These are phyloP conservation scores for Typhlichthys eigenmanni DNA, from an alignment of 2,797 vertebrate genomes.

Conservation along the genomic window DNA sequence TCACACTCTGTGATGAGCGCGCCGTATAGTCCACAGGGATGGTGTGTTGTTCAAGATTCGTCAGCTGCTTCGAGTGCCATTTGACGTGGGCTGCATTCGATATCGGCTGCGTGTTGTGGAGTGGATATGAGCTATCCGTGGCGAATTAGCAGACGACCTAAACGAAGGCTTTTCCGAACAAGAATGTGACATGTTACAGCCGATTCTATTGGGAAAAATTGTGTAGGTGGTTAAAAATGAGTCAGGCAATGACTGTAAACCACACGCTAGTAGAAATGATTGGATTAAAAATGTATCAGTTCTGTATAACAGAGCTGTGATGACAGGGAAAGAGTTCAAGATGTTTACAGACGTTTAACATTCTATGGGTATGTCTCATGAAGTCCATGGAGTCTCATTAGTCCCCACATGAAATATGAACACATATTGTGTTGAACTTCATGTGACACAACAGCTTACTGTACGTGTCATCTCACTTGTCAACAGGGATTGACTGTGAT, in stretches of 20 bases:
- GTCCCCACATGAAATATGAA: slow-evolving; percentile 44
- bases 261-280: slow-evolving; percentile 35
- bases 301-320: slow-evolving; percentile 56
- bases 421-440: slow-evolving; percentile 40
- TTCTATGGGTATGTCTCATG: slow-evolving; percentile 26
- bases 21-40: slow-evolving; percentile 13
- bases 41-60: slow-evolving; percentile 10
- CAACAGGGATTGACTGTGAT: slow-evolving; percentile 24
- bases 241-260: slow-evolving; percentile 47
- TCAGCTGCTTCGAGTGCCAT: neutral
- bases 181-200: slow-evolving; percentile 35
- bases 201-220: slow-evolving; percentile 29
- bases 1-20: slow-evolving; percentile 24
- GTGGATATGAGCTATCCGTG: slow-evolving; percentile 1
- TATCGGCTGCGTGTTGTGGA: slow-evolving; percentile 4
- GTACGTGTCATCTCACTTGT: slow-evolving; percentile 50
- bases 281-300: slow-evolving; percentile 49
- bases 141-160: slow-evolving; percentile 20
- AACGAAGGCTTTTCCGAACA: slow-evolving; percentile 38
- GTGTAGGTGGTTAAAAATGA: slow-evolving; percentile 46
- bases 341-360: slow-evolving; percentile 61
- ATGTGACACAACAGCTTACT: slow-evolving; percentile 33
- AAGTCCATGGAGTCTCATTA: slow-evolving; percentile 21
- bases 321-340: slow-evolving; percentile 49
- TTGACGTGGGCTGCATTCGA: slow-evolving; percentile 4